These are phyloP conservation scores for Clarias fuscus DNA, from an alignment of 2,797 vertebrate species.

Conservation along the genomic window DNA sequence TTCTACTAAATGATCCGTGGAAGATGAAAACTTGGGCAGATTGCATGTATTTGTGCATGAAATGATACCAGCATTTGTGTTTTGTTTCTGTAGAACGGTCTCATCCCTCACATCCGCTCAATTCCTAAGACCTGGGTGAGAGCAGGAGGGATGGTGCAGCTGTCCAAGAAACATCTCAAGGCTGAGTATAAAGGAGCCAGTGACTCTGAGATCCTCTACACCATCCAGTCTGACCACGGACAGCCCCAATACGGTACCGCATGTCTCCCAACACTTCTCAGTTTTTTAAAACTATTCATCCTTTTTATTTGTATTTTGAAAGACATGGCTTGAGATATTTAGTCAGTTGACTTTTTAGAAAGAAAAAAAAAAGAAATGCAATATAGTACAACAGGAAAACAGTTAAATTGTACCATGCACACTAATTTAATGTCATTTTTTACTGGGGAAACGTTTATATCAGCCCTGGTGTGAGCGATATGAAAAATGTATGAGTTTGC, in stretches of 20 bases:
- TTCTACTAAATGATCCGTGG: background rate
- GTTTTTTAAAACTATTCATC: background rate
- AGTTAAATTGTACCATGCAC: background rate
- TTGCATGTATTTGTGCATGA: background rate
- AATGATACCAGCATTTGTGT: background rate
- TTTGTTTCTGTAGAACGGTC: conserved; percentile 65
- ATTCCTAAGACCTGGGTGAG: conserved; percentile 87
- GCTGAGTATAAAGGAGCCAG: conserved; percentile 72
- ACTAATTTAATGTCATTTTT: background rate
- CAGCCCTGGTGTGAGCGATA: background rate
- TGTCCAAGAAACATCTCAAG: conserved; percentile 82
- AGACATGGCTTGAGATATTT: background rate
- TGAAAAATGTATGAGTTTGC: background rate
- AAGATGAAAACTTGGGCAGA: background rate
- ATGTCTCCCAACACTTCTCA: background rate
- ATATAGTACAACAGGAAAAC: background rate
- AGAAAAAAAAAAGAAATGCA: background rate
- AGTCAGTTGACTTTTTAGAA: background rate
- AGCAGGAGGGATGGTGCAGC: conserved; percentile 88
- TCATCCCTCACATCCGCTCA: conserved; percentile 70
- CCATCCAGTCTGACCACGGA: conserved; percentile 68
- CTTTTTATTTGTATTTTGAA: background rate
- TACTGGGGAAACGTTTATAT: background rate
- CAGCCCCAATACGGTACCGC: conserved; percentile 81
- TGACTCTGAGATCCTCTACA: conserved; percentile 82